Base-by-base conservation (phyloP, 2,113 vertebrate genomes). In the Poicephalus gulielmi region DNA sequence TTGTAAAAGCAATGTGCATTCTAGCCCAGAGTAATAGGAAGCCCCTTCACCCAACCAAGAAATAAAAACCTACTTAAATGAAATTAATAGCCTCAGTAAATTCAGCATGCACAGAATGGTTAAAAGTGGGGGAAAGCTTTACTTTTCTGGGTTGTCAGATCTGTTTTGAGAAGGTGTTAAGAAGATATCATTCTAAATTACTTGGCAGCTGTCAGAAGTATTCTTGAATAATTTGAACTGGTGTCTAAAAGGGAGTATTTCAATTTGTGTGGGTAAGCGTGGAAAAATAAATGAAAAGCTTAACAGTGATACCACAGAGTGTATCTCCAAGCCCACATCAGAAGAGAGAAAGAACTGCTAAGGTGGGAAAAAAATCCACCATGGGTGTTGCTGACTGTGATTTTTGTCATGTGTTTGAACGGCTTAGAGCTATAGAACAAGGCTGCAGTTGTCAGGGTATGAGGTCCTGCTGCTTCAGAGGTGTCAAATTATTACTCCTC, bases 401-500 rank as follows among this genome's bases (percentile, higher is more conserved):
- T 98, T 98, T 98, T 97, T 98, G 98, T 98, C 97, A 97, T 98
- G 96, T 97, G 77, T 96, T 98, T 7, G 97, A 98, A 98, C 96
- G 97, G 96, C 88, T 97, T 95, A 92, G 95, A 96, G 94, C 96
- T 97, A 94, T 96, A 97, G 98, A 98, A 98, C 98, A 98, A 98
- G 98, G 98, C 97, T 92, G 96, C 67, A 97, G 96, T 98, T 99
- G 98, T 98, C 98, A 96, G 93, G 81, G 95, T 97, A 95, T 96
- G 97, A 98, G 95, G 96, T 98, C 97, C 98, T 95, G 97, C 97
- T 98, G 98, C 96, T 98, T 98, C 97, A 97, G 96, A 98, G 98
- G 98, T 98, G 98, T 98, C 98, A 97, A 97, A 98, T 98, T 98
- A 97, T 98, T 98, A 96, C 98, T 98, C 98, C 98, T 99, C 98